These are phyloP conservation scores for Nudaria mundana DNA, from an alignment of 2,888 invertebrate genomes.

Conservation along the genomic window DNA sequence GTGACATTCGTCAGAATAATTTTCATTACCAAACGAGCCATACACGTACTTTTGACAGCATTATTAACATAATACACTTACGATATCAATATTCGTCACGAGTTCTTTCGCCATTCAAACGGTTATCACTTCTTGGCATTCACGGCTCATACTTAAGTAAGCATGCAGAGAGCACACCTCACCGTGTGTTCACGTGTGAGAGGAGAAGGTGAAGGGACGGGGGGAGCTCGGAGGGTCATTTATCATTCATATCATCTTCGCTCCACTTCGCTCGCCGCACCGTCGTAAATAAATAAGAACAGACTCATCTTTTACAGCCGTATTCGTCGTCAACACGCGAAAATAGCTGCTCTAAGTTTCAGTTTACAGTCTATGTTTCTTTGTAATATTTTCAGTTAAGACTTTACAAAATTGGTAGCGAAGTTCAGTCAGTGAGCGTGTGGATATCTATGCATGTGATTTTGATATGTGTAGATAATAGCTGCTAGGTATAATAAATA, in stretches of 20 bases:
- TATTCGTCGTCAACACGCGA: conserved; percentile 38
- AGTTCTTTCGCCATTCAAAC: conserved; percentile 57
- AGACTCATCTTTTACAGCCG: conserved; percentile 80
- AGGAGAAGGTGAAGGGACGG: conserved; percentile 37
- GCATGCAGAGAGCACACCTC: conserved; percentile 66
- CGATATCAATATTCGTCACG: conserved; percentile 57
- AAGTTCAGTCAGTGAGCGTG: conserved; percentile 54
- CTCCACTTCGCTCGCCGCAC: conserved; percentile 82
- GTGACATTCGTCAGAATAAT: too few relatives aligned
- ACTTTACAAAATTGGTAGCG: conserved; percentile 32
- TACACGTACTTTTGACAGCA: conserved; percentile 22
- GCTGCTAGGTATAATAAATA: conserved; percentile 41
- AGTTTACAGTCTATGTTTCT: conserved; percentile 13
- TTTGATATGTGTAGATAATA: conserved; percentile 67
- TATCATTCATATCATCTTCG: conserved; percentile 82
- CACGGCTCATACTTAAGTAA: conserved; percentile 60
- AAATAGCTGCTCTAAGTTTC: conserved; percentile 19
- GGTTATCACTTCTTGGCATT: conserved; percentile 66
- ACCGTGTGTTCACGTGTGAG: conserved; percentile 75
- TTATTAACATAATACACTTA: conserved; percentile 35
- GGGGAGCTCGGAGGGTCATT: conserved; percentile 74
- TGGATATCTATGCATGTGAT: conserved; percentile 73
- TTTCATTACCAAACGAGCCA: conserved; percentile 19
- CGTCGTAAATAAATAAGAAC: conserved; percentile 82
- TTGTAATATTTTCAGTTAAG: conserved; percentile 23